Base-by-base conservation (phyloP, 2,797 vertebrate genomes). In the Pyrrhura leucotis region DNA sequence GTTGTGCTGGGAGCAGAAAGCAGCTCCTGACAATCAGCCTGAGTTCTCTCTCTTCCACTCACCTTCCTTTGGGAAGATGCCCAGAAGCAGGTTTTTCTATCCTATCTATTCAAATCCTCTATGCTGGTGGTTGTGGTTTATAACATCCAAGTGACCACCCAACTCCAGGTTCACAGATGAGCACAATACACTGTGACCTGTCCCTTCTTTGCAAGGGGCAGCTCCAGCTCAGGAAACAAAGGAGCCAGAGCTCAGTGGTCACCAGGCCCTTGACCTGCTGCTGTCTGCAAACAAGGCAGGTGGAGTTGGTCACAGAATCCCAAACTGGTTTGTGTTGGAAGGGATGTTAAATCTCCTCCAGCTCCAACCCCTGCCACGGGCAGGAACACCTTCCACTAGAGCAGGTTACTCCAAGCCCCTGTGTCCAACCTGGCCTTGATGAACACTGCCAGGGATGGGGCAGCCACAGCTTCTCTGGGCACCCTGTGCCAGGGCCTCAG, bases 111-210 rank as follows among this genome's bases (percentile, higher is more conserved):
- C 25, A 50, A 45, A 61, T 25, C 33, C 21, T 42, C 61, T 16
- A 0, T 37, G 63, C 76, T 35, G 48, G 3, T 35, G 51, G 22
- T 15, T 44, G 3, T 12, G 58, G 58, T 9, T 56, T n/a, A 3
- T 12, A 1, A n/a, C 8, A 8, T 1, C 20, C 39, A 31, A 37
- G 25, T 14, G 71, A n/a, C 47, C 15, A 19, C 51, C 51, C 7
- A 19, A 16, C 44, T 65, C 50, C 53, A 54, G 0, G 14, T 29
- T 44, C 4, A 0, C 37, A 6, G 69, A 21, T 1, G 25, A 12
- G 15, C 3, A 15, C 8, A 5, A 29, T 5, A 3, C 7, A 0
- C 58, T 8, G 14, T 1, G 4, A 14, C 4, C n/a, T 20, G 19
- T 15, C 39, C 62, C 75, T 31, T 59, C 61, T 37, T 20, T 3